phyloP scores from a whole-genome alignment of 1,140 invertebrate species.

The Heliconius eleuchia region DNA sequence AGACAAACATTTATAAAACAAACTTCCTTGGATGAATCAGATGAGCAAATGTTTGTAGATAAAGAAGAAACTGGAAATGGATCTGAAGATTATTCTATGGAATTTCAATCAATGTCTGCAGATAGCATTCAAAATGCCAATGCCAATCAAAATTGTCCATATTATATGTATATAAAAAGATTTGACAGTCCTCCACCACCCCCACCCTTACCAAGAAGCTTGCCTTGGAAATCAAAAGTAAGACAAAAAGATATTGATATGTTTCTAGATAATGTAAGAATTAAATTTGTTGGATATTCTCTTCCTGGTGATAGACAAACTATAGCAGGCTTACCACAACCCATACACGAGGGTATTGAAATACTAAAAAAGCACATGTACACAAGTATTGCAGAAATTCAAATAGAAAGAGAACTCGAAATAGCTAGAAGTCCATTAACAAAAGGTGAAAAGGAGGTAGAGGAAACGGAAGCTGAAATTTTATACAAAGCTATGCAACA shows the following conservation, averaged over 20 bases:
- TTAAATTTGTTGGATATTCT: conserved; percentile 97
- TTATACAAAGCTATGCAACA: conserved; percentile 96
- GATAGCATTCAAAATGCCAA: conserved; percentile 62
- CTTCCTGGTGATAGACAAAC: conserved; percentile 92
- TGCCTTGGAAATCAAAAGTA: conserved; percentile 99
- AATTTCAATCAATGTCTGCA: conserved; percentile 69
- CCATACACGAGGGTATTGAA: conserved; percentile 96
- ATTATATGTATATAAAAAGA: conserved; percentile 73
- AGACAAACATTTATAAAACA: conserved; percentile 94
- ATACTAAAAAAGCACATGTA: conserved; percentile 95
- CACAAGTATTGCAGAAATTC: conserved; percentile 90
- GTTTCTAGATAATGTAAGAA: conserved; percentile 94
- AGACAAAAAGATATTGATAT: conserved; percentile 94
- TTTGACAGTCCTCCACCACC: conserved; percentile 80
- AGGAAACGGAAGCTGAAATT: conserved; percentile 91
- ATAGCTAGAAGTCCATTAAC: conserved; percentile 89
- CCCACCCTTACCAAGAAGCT: conserved; percentile 81
- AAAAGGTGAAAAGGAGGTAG: conserved; percentile 87
- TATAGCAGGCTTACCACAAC: conserved; percentile 94
- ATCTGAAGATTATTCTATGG: conserved; percentile 77
- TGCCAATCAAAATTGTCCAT: conserved; percentile 64
- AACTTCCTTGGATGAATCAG: conserved; percentile 93
- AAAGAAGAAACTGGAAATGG: conserved; percentile 82
- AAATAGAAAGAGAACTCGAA: conserved; percentile 92
- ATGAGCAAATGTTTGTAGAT: conserved; percentile 87